Evolutionary conservation across 2,888 invertebrate genomes (phyloP).

Genomic region (Eupeodes latifasciatus): DNA sequence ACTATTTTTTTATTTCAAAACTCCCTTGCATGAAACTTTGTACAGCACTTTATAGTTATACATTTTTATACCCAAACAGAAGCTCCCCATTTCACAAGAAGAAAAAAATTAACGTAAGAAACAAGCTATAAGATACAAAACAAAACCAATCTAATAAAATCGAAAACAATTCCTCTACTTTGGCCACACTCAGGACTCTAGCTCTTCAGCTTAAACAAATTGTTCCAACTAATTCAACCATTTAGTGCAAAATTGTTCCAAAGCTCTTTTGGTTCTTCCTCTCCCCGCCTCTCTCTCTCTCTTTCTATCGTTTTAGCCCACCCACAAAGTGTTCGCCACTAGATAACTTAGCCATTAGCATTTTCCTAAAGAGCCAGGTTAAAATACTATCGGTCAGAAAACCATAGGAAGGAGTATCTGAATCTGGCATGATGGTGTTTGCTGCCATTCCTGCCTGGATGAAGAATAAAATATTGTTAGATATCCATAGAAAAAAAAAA

Average conservation of each 20-base stretch:
- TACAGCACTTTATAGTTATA: neutral
- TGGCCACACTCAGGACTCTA: slow-evolving; percentile 21
- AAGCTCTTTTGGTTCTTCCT: slow-evolving; percentile 19
- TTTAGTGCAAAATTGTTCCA: slow-evolving; percentile 52
- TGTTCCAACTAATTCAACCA: slow-evolving; percentile 65
- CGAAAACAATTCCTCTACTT: slow-evolving; percentile 50
- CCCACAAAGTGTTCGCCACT: slow-evolving; percentile 60
- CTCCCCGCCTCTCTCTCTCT: neutral
- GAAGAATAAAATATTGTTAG: slow-evolving; percentile 2
- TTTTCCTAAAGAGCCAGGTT: slow-evolving; percentile 42
- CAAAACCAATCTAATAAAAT: slow-evolving; percentile 47
- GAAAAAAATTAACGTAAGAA: neutral
- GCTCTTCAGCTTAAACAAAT: slow-evolving; percentile 48
- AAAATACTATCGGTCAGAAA: slow-evolving; percentile 48
- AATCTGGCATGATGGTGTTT: slow-evolving; percentile 18
- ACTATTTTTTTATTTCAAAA: too few species aligned
- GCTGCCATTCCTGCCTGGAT: neutral
- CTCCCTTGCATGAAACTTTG: neutral
- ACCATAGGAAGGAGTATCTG: neutral
- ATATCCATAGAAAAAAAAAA: slow-evolving; percentile 25
- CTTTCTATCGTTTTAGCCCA: neutral
- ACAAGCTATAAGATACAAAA: slow-evolving; percentile 1
- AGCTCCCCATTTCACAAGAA: neutral
- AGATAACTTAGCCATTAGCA: slow-evolving; percentile 66
- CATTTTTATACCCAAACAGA: neutral